Evolutionary conservation across 1,140 invertebrate species (phyloP), one percentile per base, ranked within the genome.

Genomic region (Drosophila neocordata): DNA sequence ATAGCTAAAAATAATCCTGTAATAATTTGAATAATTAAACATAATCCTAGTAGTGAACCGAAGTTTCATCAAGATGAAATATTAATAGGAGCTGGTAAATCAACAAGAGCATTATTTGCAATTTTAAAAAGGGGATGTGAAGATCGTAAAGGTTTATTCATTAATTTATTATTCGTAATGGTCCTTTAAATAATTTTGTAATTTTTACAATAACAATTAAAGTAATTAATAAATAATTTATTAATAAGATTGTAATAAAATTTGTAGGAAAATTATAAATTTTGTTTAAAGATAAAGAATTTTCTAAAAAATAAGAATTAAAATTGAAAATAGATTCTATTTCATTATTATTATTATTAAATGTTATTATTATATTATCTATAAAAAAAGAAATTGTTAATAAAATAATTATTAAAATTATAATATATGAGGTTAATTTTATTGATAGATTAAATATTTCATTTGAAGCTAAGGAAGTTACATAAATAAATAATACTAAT

Each of bases 11-110:
- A 94, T 79, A 94, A 64, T 63, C 93, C 93, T 44, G 92, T 93
- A 65, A 94, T 71, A 92, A 94, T 93, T 94, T 94, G 93, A 87
- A 93, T 93, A 71, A 92, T 88, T 93, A 94, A 92, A 78, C 92
- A 93, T 91, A 94, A 78, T 66, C 93, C 93, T 92, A 94, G 82
- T 78, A 94, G 93, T n/a, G 71, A 73, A 0, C 67, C 71, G 70
- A 73, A 73, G 69, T 73, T 66, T 76, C 73, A 76, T 92, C 92
- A 92, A 52, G 75, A 69, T 58, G 92, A 92, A 89, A 93, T 93
- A 90, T 93, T 93, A 64, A 92, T 92, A 1, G 93, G 93, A 2
- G 92, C 91, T 0, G 93, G 94, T 83, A 94, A 78, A 79, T 92
- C 92, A 87, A 94, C 92, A 91, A 94, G 84, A 11, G 92, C 92